Evolutionary conservation across 2,113 vertebrate genomes (phyloP), one percentile per base, ranked within the genome.

Genomic region (Gallinago paraguaiae): DNA sequence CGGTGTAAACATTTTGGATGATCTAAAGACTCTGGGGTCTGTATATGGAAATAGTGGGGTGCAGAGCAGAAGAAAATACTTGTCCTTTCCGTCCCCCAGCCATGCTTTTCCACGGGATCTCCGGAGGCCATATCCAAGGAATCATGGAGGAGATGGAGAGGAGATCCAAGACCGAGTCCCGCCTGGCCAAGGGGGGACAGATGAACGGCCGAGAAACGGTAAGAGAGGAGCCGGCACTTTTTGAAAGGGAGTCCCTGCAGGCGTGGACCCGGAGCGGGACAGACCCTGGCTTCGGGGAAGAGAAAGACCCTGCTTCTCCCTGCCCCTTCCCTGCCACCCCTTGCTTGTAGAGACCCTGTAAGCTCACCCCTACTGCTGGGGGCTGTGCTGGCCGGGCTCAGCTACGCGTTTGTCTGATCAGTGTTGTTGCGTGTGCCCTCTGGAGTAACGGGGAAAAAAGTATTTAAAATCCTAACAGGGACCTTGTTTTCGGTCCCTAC

Each of bases 61-160:
- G 99, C 98, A 99, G 99, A 98, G 98, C 98, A 97, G 99, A 99
- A 99, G 99, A 99, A 98, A 98, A 98, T 98, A 98, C 98, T 98
- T 99, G 99, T 98, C 99, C 98, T 98, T 99, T 99, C 98, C 99
- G 99, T 98, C 98, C 99, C 98, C 98, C 99, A 99, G 99, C 99
- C 98, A 99, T 99, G 99, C 99, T 99, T 98, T 99, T 99, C 98
- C 99, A 99, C 98, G 99, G 99, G 96, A 99, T 99, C 99, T 99
- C 99, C 97, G 99, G 99, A 98, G 99, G 99, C 98, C 99, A 99
- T 97, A 99, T 99, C 97, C 99, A 99, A 97, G 99, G 99, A 82
- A 99, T 99, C 98, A 99, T 99, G 99, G 99, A 99, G 98, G 99
- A 99, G 98, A 99, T 99, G 99, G 99, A 99, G 98, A 99, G 99